phyloP scores from a whole-genome alignment of 2,888 invertebrate species.

The Dyspetes luteomarginatus region DNA sequence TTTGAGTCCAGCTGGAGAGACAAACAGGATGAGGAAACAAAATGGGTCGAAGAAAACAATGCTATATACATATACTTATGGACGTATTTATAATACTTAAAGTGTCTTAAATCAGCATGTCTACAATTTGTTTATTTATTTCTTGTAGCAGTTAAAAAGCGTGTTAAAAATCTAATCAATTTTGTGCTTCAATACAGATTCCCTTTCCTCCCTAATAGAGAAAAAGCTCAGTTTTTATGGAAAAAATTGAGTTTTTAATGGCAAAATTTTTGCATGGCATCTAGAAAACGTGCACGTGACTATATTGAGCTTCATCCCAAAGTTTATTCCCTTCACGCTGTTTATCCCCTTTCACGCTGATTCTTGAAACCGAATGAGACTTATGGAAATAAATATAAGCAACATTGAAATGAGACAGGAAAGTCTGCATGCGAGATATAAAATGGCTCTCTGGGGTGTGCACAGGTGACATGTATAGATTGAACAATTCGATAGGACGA shows the following conservation, averaged over 20 bases:
- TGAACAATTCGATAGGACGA: conserved; percentile 6
- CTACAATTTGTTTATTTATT: neutral
- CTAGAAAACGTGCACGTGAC: neutral
- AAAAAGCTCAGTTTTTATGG: too few species aligned
- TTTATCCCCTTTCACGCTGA: too few species aligned
- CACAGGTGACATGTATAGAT: conserved; percentile 15
- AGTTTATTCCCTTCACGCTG: too few species aligned
- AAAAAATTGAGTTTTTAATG: too few species aligned
- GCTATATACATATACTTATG: neutral
- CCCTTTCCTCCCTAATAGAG: too few species aligned
- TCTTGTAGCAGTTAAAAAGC: neutral
- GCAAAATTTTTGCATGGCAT: too few species aligned
- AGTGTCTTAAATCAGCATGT: too few species aligned
- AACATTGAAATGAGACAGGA: neutral
- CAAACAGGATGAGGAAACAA: neutral
- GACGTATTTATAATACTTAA: too few species aligned
- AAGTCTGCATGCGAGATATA: neutral
- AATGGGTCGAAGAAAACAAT: conserved; percentile 1
- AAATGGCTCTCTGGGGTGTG: neutral
- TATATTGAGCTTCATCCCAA: too few species aligned
- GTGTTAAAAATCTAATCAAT: too few species aligned
- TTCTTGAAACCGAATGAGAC: neutral
- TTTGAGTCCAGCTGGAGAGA: conserved; percentile 7
- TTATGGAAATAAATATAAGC: neutral
- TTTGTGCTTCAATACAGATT: too few species aligned